phyloP scores from a whole-genome alignment of 2,888 invertebrate genomes.

The Seira ritae region DNA sequence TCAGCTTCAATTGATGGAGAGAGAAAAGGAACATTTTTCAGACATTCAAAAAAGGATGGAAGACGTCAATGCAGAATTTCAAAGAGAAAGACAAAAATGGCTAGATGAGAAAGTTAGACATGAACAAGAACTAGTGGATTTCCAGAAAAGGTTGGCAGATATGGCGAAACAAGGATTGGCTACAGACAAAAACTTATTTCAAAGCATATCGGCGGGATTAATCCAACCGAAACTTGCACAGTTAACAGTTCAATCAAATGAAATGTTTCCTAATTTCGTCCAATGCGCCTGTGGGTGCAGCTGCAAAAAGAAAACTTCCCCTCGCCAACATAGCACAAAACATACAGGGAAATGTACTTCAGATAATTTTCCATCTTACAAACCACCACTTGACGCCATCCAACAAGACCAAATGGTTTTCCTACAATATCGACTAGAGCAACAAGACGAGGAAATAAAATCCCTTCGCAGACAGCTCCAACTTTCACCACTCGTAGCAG shows the following conservation, averaged over 20 bases:
- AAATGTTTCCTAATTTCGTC: background rate
- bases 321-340: background rate
- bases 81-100: constrained; percentile 65
- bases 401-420: constrained; percentile 65
- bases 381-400: background rate
- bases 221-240: background rate
- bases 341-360: background rate
- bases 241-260: too few species aligned
- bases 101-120: constrained; percentile 41
- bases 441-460: constrained; percentile 68
- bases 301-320: background rate
- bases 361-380: background rate
- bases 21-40: constrained; percentile 62
- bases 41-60: constrained; percentile 44
- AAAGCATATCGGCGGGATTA: background rate
- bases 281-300: background rate
- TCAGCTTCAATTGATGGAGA: constrained; percentile 56
- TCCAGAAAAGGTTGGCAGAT: constrained; percentile 24
- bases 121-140: constrained; percentile 46
- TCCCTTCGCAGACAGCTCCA: constrained; percentile 45
- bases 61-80: constrained; percentile 50
- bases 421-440: constrained; percentile 68
- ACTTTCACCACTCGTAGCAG: background rate
- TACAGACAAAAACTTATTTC: constrained; percentile 4
- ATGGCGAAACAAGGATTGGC: constrained; percentile 20